Conservation (phyloP, 2,113 vertebrate species). For the Camelus dromedarius region DNA sequence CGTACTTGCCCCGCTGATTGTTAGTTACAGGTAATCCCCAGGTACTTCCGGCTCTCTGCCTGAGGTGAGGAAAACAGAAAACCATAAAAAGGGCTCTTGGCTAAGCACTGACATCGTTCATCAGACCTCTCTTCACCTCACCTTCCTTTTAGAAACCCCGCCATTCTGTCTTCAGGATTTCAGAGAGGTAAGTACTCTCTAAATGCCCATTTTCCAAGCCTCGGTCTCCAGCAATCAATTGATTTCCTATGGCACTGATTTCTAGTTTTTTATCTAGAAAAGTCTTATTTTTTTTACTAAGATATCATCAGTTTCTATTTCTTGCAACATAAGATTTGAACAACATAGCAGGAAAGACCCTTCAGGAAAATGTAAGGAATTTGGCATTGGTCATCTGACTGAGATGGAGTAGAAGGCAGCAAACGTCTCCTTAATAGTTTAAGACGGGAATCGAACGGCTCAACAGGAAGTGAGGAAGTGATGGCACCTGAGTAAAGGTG, state of each 20-base stretch:
- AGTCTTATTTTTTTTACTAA: background rate
- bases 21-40: background rate
- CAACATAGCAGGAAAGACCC: background rate
- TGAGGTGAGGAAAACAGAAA: background rate
- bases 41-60: background rate
- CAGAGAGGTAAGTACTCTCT: background rate
- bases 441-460: background rate
- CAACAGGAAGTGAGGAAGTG: background rate
- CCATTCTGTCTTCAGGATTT: background rate
- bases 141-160: background rate
- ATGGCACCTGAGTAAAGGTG: background rate
- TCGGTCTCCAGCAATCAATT: background rate
- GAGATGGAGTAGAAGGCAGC: background rate
- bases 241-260: background rate
- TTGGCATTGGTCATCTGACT: background rate
- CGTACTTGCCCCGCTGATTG: background rate
- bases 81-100: background rate
- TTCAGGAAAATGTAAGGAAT: background rate
- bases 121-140: background rate
- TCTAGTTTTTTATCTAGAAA: background rate
- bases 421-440: background rate
- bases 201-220: background rate
- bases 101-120: background rate
- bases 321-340: background rate
- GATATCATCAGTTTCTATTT: background rate